A percentile compares a stretch with the other conserved stretches of the same genome.
Evolutionary conservation across 2,888 invertebrate species (phyloP).

Genomic region (Parthenolecanium corni): DNA sequence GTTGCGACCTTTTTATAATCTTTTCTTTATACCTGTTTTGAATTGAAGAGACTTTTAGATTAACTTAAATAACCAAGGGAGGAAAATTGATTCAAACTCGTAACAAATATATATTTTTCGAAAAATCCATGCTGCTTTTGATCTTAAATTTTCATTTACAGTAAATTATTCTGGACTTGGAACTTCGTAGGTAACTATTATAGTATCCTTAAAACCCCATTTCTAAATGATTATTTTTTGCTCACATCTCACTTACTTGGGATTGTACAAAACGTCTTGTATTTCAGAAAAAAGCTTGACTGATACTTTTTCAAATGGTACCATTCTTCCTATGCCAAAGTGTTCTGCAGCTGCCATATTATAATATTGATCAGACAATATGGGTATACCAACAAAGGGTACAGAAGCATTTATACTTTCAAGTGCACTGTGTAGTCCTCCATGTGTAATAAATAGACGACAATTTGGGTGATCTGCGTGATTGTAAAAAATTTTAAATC

Average conservation of each 20-base stretch:
- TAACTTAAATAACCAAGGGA: no score
- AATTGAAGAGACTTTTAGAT: no score
- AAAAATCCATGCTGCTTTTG: no score
- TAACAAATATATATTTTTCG: no score
- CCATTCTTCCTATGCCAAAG: neutral
- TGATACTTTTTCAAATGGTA: neutral
- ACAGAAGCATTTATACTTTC: neutral
- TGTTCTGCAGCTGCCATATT: constrained; percentile 1
- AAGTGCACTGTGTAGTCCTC: constrained; percentile 5
- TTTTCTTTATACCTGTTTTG: neutral
- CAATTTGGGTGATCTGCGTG: constrained; percentile 21
- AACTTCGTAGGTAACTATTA: no score
- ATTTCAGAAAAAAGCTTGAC: neutral
- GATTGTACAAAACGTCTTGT: neutral
- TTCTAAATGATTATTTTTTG: no score
- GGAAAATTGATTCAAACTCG: no score
- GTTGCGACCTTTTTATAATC: neutral
- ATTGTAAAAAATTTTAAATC: no score
- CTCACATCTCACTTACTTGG: constrained; percentile 21
- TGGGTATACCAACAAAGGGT: constrained; percentile 7
- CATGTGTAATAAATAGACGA: constrained; percentile 13
- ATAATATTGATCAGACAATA: constrained; percentile 12
- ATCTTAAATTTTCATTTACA: no score
- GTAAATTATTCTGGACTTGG: no score
- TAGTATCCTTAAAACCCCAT: no score